These are phyloP conservation scores for Callipepla californica DNA, from an alignment of 2,113 vertebrate species.

Conservation along the genomic window DNA sequence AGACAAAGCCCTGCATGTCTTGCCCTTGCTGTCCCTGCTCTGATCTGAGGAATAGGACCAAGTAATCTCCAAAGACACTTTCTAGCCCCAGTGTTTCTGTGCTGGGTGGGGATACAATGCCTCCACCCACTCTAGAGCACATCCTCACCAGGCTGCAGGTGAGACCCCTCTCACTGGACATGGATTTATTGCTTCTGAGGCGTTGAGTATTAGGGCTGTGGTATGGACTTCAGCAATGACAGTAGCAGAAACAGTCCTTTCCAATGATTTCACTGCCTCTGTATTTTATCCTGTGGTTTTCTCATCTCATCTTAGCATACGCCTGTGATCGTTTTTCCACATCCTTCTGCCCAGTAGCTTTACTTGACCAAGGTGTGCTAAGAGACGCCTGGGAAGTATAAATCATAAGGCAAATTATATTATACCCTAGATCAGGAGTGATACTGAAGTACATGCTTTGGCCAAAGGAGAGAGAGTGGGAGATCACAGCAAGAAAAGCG, in stretches of 20 bases:
- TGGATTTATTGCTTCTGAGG: not conserved
- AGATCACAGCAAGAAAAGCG: not conserved
- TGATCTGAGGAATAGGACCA: not conserved
- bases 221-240: not conserved
- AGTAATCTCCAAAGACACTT: not conserved
- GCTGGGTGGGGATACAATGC: fast-evolving
- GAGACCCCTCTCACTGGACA: not conserved
- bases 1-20: not conserved
- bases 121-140: not conserved
- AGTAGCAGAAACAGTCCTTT: conserved; percentile 15
- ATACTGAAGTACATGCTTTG: not conserved
- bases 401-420: not conserved
- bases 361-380: not conserved
- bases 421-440: not conserved
- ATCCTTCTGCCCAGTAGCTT: not conserved
- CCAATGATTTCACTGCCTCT: conserved; percentile 34
- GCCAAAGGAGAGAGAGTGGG: not conserved
- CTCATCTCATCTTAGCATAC: conserved; percentile 12
- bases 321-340: not conserved
- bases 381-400: not conserved
- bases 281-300: conserved; percentile 40
- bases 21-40: not conserved
- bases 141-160: not conserved
- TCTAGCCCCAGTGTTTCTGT: not conserved
- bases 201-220: not conserved